phyloP scores from a whole-genome alignment of 2,888 invertebrate species.

The Drosophila aldrichi region DNA sequence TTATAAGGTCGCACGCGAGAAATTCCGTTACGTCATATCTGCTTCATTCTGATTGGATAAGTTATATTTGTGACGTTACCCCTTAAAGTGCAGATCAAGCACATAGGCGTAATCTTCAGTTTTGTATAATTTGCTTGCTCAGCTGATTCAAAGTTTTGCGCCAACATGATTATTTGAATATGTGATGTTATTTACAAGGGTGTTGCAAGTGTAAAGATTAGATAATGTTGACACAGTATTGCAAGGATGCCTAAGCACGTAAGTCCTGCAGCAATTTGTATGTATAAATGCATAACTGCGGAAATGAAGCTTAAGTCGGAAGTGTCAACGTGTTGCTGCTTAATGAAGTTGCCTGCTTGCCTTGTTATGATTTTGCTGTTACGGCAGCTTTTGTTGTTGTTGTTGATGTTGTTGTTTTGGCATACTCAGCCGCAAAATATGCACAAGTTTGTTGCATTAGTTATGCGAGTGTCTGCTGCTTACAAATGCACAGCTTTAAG shows the following conservation, averaged over 20 bases:
- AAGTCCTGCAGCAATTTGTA: constrained; percentile 45
- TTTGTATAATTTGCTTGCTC: background rate
- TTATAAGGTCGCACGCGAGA: constrained; percentile 2
- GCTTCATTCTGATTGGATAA: fast-evolving
- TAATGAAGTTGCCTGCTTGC: constrained; percentile 52
- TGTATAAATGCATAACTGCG: constrained; percentile 38
- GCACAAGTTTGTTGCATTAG: constrained; percentile 66
- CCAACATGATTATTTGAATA: constrained; percentile 27
- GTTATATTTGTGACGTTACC: constrained; percentile 1
- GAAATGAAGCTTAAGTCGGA: constrained; percentile 63
- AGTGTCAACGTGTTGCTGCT: constrained; percentile 61
- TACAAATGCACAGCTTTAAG: constrained; percentile 4
- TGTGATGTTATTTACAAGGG: constrained; percentile 19
- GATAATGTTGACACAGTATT: background rate
- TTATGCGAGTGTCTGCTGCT: constrained; percentile 35
- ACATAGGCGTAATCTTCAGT: constrained; percentile 17
- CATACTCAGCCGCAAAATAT: constrained; percentile 50
- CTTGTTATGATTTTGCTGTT: constrained; percentile 1
- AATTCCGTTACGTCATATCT: constrained; percentile 24
- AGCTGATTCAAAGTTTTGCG: constrained; percentile 23
- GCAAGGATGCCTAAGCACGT: constrained; percentile 32
- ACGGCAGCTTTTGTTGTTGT: background rate
- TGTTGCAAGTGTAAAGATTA: constrained; percentile 6
- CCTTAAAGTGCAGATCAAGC: background rate
- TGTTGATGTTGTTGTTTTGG: constrained; percentile 28